Base-by-base conservation (phyloP, 2,797 vertebrate genomes). In the Dallia pectoralis region DNA sequence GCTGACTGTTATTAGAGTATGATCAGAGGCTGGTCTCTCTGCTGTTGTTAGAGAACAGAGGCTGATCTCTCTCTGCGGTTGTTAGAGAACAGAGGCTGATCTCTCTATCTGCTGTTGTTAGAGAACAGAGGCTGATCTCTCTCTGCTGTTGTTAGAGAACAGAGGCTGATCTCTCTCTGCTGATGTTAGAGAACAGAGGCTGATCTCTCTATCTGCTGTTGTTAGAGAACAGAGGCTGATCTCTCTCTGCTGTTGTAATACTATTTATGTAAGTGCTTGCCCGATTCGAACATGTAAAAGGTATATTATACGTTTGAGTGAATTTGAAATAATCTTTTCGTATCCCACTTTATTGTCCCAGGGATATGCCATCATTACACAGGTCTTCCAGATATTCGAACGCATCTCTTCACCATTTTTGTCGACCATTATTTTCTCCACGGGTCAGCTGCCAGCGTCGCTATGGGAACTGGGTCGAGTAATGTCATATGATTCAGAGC, bases 401-500 rank as follows among this genome's bases (percentile, higher is more conserved):
- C 25, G 27, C n/a, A n/a, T n/a, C n/a, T n/a, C n/a, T n/a, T 15
- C 7, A 27, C 5, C 25, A 8, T 62, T 12, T 61, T 12, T 30
- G 30, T 63, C 22, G 29, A 22, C 15, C 33, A 29, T 19, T 47
- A 18, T 36, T 30, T 5, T 40, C 19, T 27, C 44, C 16, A 40
- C 59, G n/a, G n/a, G 44, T 36, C 47, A 70, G 6, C 56, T 64
- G 56, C 44, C 44, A 63, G 44, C 29, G 22, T 29, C 69, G 48
- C 27, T 70, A 68, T 69, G 74, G 29, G 70, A 70, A 76, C 48
- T 67, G 22, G 71, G 51, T 67, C 70, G 64, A 44, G 69, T 36
- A 69, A 44, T 70, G 73, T 73, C 44, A 67, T 67, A 67, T 73
- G 30, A 30, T 66, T 74, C 47, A 32, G 25, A n/a, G 15, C 47